Evolutionary conservation across 1,140 invertebrate species (phyloP).

Genomic region (Polypedilum pembai): DNA sequence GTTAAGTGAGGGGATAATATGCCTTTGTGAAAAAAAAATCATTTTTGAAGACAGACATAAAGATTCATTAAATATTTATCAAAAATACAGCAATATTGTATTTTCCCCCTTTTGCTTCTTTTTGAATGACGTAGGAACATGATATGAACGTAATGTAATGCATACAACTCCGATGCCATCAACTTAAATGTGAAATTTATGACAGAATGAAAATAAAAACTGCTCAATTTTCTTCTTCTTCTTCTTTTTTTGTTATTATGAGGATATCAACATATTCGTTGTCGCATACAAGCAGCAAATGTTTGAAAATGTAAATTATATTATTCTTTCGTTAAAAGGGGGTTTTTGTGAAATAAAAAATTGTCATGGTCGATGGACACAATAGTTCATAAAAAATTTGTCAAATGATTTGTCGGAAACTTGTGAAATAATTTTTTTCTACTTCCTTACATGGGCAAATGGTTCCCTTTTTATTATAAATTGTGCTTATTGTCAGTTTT

Average conservation of each 20-base stretch:
- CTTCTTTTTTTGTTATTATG: neutral
- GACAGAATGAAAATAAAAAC: conserved; percentile 5
- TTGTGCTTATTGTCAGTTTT: too few relatives aligned
- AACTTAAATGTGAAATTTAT: conserved; percentile 27
- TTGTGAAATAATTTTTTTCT: too few relatives aligned
- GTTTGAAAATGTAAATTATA: too few relatives aligned
- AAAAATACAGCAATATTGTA: neutral
- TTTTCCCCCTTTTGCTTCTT: neutral
- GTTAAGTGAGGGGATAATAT: neutral
- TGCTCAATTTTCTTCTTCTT: neutral
- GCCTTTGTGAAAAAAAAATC: neutral
- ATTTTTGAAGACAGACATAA: conserved; percentile 22
- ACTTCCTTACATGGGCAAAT: too few relatives aligned
- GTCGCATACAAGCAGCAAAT: too few relatives aligned
- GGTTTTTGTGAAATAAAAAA: too few relatives aligned
- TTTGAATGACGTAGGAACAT: neutral
- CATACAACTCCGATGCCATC: neutral
- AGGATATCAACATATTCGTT: too few relatives aligned
- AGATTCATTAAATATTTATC: conserved; percentile 27
- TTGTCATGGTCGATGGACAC: too few relatives aligned
- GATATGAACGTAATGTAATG: neutral
- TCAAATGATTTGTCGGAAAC: too few relatives aligned
- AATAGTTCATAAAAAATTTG: too few relatives aligned
- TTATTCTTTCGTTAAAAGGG: too few relatives aligned
- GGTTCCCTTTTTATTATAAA: too few relatives aligned